Evolutionary conservation across 2,113 vertebrate genomes (phyloP).

Genomic region (Polypterus senegalus): DNA sequence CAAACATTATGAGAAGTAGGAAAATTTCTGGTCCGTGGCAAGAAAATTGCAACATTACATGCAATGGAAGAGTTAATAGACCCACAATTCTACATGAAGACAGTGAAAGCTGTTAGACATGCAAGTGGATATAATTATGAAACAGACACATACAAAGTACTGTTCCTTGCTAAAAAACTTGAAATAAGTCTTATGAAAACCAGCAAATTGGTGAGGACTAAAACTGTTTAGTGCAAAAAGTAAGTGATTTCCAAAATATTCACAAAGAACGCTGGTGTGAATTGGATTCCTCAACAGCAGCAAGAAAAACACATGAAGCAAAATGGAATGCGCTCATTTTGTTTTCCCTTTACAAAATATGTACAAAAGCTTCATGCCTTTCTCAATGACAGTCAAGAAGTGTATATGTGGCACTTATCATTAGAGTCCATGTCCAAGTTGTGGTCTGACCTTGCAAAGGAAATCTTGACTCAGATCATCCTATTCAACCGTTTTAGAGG

Average conservation of each 20-base stretch:
- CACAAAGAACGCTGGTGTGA: slow-evolving; percentile 19
- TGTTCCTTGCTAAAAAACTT: slow-evolving; percentile 12
- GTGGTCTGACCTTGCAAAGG: slow-evolving; percentile 13
- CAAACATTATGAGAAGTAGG: no score
- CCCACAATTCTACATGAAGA: no score
- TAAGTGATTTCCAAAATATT: neutral
- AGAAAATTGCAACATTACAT: no score
- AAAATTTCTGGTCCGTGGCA: no score
- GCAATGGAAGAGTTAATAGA: no score
- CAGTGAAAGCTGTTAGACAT: neutral
- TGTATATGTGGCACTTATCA: neutral
- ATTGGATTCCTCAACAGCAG: slow-evolving; percentile 12
- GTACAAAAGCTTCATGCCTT: slow-evolving; percentile 17
- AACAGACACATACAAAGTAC: neutral
- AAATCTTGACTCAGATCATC: slow-evolving; percentile 20
- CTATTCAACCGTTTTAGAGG: slow-evolving; percentile 25
- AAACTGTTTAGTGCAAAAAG: slow-evolving; percentile 11
- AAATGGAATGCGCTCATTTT: slow-evolving; percentile 21
- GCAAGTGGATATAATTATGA: neutral
- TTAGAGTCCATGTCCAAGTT: slow-evolving; percentile 15
- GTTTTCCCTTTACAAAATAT: slow-evolving; percentile 21
- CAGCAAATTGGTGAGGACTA: neutral
- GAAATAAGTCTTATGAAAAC: slow-evolving; percentile 8
- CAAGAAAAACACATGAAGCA: slow-evolving; percentile 17
- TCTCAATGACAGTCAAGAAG: slow-evolving; percentile 6